Percentiles rank a stretch among this genome's conserved stretches.
Evolutionary conservation across 2,113 vertebrate species (phyloP).

Genomic region (Cottus gobio): DNA sequence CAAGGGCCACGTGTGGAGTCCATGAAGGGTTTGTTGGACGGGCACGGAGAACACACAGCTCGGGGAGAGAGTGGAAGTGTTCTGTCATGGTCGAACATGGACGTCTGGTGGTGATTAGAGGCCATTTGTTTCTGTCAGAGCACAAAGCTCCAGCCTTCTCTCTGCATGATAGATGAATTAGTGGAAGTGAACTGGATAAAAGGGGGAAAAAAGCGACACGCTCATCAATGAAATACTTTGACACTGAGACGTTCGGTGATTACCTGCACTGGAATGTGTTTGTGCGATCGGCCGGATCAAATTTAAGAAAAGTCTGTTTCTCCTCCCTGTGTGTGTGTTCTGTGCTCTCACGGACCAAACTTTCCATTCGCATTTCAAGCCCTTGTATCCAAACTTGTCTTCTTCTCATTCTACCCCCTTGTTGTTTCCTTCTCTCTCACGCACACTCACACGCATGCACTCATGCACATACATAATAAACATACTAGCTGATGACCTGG

Average conservation of each 20-base stretch:
- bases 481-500: slow-evolving; percentile 65
- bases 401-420: slow-evolving; percentile 11
- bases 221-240: slow-evolving; percentile 73
- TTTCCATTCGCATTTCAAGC: slow-evolving; percentile 53
- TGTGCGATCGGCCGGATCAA: slow-evolving; percentile 37
- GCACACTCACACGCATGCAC: slow-evolving; percentile 36
- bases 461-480: slow-evolving; percentile 66
- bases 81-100: slow-evolving; percentile 76
- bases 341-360: slow-evolving; percentile 38
- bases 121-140: slow-evolving; percentile 80
- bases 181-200: slow-evolving; percentile 61
- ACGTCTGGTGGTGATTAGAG: slow-evolving; percentile 79
- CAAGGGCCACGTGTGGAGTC: slow-evolving; percentile 55
- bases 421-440: slow-evolving; percentile 25
- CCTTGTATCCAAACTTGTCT: slow-evolving; percentile 34
- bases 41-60: slow-evolving; percentile 33
- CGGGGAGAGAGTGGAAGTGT: slow-evolving; percentile 68
- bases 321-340: slow-evolving; percentile 17
- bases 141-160: slow-evolving; percentile 68
- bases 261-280: slow-evolving; percentile 62
- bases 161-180: slow-evolving; percentile 76
- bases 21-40: slow-evolving; percentile 42
- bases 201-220: slow-evolving; percentile 53
- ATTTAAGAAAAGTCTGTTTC: slow-evolving; percentile 40
- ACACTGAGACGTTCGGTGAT: slow-evolving; percentile 51